These are phyloP conservation scores for Ernsta delagoae DNA, from an alignment of 2,888 invertebrate species.

Conservation along the genomic window DNA sequence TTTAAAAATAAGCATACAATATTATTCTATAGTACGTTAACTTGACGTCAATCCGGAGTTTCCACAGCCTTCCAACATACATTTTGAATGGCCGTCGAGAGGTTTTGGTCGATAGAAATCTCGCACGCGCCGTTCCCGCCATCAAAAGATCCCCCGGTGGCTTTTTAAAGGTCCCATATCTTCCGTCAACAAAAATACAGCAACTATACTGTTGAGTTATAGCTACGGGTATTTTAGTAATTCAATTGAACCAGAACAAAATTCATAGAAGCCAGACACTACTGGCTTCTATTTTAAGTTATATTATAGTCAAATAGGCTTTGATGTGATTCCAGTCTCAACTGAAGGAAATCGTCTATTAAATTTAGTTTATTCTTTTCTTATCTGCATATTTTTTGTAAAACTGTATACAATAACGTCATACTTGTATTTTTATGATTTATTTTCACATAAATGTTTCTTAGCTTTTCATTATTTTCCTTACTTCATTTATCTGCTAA, in stretches of 20 bases:
- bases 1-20: no score
- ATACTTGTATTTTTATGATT: no score
- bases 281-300: neutral
- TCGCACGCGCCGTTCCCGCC: neutral
- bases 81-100: neutral
- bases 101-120: constrained; percentile 5
- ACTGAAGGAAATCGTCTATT: no score
- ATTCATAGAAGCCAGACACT: no score
- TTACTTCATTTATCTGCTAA: neutral
- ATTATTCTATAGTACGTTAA: no score
- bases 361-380: no score
- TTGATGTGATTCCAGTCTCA: neutral
- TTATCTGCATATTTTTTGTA: no score
- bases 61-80: neutral
- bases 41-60: neutral
- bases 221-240: neutral
- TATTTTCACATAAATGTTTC: no score
- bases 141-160: neutral
- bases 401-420: no score
- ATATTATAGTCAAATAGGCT: neutral
- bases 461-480: no score
- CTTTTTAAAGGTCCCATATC: constrained; percentile 5
- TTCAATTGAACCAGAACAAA: neutral
- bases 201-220: neutral
- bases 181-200: constrained; percentile 1